These are phyloP conservation scores for Aratinga solstitialis DNA, from an alignment of 2,797 vertebrate species.

Conservation along the genomic window DNA sequence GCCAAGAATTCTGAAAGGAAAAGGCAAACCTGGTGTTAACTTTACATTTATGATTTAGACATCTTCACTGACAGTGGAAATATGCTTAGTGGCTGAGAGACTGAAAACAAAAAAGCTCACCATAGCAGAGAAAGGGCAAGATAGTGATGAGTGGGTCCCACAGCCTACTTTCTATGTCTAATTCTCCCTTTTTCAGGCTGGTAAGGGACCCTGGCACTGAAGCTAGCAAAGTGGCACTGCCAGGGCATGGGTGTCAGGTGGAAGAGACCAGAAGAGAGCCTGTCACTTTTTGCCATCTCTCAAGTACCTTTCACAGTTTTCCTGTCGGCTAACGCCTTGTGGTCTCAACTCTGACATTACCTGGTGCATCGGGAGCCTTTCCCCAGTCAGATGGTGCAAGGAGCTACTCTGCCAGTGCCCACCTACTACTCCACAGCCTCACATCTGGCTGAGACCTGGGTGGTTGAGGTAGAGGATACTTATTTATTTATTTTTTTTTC, in stretches of 20 bases:
- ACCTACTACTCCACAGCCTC: not conserved
- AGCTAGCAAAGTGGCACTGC: rapidly evolving
- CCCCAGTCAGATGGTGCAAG: not conserved
- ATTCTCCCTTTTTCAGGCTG: not conserved
- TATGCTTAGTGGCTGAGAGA: not conserved
- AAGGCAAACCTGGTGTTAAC: not conserved
- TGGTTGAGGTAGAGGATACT: slow-evolving; percentile 30
- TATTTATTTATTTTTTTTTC: not conserved
- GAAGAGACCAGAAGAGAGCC: not conserved
- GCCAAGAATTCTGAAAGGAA: not conserved
- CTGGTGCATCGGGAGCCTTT: not conserved
- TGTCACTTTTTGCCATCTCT: rapidly evolving
- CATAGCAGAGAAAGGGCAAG: not conserved
- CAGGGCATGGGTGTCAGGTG: not conserved
- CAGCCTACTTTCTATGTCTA: rapidly evolving
- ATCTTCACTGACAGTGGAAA: not conserved
- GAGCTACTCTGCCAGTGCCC: not conserved
- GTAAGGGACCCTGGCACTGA: not conserved
- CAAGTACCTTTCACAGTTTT: not conserved
- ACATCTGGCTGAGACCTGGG: not conserved
- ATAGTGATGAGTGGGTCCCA: not conserved
- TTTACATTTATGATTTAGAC: not conserved
- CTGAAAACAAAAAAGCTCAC: not conserved
- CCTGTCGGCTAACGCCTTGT: rapidly evolving
- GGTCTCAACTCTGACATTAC: not conserved